Base-by-base conservation (phyloP, 2,113 vertebrate species). In the Saguinus imperator region DNA sequence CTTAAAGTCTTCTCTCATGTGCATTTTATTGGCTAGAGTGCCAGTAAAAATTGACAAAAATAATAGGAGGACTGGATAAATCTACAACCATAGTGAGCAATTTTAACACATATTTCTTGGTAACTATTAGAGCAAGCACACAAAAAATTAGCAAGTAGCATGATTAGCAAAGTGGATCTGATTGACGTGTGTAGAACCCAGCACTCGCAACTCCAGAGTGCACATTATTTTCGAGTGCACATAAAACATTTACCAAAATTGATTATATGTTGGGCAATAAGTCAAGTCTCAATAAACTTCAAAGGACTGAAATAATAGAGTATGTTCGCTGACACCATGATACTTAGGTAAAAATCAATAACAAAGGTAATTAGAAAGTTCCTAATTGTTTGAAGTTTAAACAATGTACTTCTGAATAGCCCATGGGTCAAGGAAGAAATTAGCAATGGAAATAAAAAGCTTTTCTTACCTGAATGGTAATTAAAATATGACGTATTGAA, bases 311-410 rank as follows among this genome's bases (percentile, higher is more conserved):
- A 52, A 12, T 75, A 48, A 80, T 23, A 25, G 23, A 43, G 1
- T 83, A 83, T 95, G 21, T 73, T 96, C 21, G 64, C 27, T 93
- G 64, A 86, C 11, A 76, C 4, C 89, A 4, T 81, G 23, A 89
- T 82, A 94, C 16, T 94, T 81, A 89, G 8, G 27, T 82, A 37
- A 70, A 79, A 90, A 68, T 40, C 57, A 81, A 5, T 68, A 92
- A 85, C 20, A 89, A 84, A 86, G 64, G 25, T 50, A 75, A 80
- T 14, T 85, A 89, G 48, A 86, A 70, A 86, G 94, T 80, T 6
- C 48, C 55, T 86, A 87, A 76, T 21, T 57, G 5, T 81, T 91
- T 94, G 29, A 17, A 76, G 25, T 52, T 85, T 88, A 91, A 97
- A 11, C 12, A 29, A 37, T 85, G 52, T 1, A 64, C 4, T 73